phyloP scores from a whole-genome alignment of 2,888 invertebrate genomes.

The Halocaridina rubra region DNA sequence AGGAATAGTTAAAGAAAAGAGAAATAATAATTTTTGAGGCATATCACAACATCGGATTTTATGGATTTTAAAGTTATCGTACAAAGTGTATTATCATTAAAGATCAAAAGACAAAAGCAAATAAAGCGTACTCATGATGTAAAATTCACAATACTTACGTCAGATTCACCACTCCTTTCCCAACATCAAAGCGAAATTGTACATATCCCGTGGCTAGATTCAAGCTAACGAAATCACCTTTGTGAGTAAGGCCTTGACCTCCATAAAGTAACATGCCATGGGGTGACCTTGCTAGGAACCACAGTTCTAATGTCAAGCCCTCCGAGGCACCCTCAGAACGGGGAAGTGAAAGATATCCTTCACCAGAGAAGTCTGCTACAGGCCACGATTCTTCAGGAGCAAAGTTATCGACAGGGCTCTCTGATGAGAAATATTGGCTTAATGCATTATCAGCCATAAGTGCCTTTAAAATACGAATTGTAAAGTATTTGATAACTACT shows the following conservation, averaged over 20 bases:
- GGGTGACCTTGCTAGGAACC: slow-evolving; percentile 81
- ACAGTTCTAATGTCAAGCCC: slow-evolving; percentile 80
- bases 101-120: too few species aligned
- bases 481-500: too few species aligned
- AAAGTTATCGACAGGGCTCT: neutral
- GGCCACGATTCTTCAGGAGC: slow-evolving; percentile 66
- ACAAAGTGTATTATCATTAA: too few species aligned
- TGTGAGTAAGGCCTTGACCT: slow-evolving; percentile 76
- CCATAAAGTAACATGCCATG: slow-evolving; percentile 87
- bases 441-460: too few species aligned
- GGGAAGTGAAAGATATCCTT: slow-evolving; percentile 81
- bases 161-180: slow-evolving; percentile 77
- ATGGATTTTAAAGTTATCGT: too few species aligned
- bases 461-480: too few species aligned
- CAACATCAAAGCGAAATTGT: slow-evolving; percentile 89
- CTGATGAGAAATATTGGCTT: neutral
- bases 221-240: slow-evolving; percentile 87
- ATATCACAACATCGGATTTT: too few species aligned
- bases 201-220: slow-evolving; percentile 83
- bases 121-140: neutral
- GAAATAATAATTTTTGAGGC: too few species aligned
- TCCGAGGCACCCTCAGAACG: slow-evolving; percentile 79
- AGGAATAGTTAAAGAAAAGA: too few species aligned
- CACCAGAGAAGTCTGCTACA: slow-evolving; percentile 81
- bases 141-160: slow-evolving; percentile 38